Base-by-base conservation (phyloP, 2,888 invertebrate genomes). In the Cantharis rustica region DNA sequence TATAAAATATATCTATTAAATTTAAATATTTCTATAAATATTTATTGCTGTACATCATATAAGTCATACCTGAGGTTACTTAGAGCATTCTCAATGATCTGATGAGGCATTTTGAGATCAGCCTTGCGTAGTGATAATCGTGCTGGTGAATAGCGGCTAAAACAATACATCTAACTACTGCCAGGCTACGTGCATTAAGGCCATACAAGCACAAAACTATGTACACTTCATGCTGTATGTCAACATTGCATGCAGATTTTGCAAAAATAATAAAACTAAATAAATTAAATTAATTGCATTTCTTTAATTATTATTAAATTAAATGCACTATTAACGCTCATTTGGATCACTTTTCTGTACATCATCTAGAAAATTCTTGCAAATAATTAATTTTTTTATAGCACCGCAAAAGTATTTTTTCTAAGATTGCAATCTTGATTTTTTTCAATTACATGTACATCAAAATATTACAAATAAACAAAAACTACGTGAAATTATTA, bases 101-200 rank as follows among this genome's bases (percentile, higher is more conserved):
- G 93, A 87, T 94, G 93, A 84, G 93, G 92, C 86, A 93, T 90
- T 91, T 93, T 94, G 90, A 95, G 92, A 88, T 95, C 94, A 84
- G 93, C 92, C 90, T 95, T 95, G 89, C 94, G 93, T 89, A 95
- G 92, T 88, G 95, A 95, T 89, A 95, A 91, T 89, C 95, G 91
- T 90, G 92, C 93, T 85, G 95, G 94, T 90, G 95, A 94, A 91
- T 94, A 95, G 90, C 95, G 95, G 92, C 95, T 95, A 94, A 87
- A 88, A 88, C 84, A 84, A 87, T 82, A 86, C 85, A 84, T 83
- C 86, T 85, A 86, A 80, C 85, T 84, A 83, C 83, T 81, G 77
- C 77, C 71, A 80, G 73, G 73, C 79, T 81, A 81, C 84, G 82
- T 84, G 84, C 84, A 81, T 77, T 79, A 79, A 82, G 81, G 80